These are phyloP conservation scores for Druceiella hillmani DNA, from an alignment of 2,888 invertebrate genomes.

Conservation along the genomic window DNA sequence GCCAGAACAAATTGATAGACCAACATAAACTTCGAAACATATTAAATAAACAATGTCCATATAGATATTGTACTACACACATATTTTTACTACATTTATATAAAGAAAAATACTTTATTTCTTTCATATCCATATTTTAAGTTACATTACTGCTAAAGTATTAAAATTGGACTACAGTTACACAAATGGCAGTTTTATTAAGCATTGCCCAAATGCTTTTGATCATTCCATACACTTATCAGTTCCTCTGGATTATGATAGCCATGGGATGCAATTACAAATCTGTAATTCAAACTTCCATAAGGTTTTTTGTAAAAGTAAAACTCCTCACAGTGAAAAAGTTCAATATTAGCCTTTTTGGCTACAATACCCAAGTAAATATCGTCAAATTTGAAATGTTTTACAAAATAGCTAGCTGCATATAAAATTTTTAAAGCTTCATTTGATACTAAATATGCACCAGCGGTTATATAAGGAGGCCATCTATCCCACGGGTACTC, in stretches of 20 bases:
- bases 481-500: constrained; percentile 86
- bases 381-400: constrained; percentile 87
- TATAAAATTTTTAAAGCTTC: constrained; percentile 69
- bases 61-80: too few species aligned
- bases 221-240: constrained; percentile 69
- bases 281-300: constrained; percentile 54
- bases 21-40: too few species aligned
- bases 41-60: too few species aligned
- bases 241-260: constrained; percentile 67
- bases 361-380: constrained; percentile 83
- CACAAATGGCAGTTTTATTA: constrained; percentile 30
- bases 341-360: constrained; percentile 69
- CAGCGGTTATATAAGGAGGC: constrained; percentile 90
- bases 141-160: too few species aligned
- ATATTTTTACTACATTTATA: too few species aligned
- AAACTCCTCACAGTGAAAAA: constrained; percentile 73
- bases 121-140: too few species aligned
- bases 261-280: constrained; percentile 80
- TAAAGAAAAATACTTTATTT: too few species aligned
- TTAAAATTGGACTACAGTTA: constrained; percentile 3
- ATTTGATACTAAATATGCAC: constrained; percentile 75
- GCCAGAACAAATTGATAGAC: too few species aligned
- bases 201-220: constrained; percentile 63
- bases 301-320: constrained; percentile 73
- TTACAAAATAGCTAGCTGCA: constrained; percentile 71